Evolutionary conservation across 2,797 vertebrate species (phyloP).

Genomic region (Darevskia nairensis): DNA sequence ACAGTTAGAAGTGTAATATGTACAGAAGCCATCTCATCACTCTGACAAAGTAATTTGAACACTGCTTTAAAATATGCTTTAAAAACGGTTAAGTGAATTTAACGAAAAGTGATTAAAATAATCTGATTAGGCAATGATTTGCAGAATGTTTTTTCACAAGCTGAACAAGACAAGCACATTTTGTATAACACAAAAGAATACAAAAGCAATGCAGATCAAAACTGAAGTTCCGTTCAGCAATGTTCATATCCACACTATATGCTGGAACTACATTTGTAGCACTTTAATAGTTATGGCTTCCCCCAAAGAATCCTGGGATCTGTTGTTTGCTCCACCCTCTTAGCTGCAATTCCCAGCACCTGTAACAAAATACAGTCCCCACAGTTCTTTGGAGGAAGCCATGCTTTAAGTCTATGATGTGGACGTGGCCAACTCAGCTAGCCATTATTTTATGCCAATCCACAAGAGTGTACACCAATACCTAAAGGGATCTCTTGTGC

Average conservation of each 20-base stretch:
- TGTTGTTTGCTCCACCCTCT: too few species aligned
- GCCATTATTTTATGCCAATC: neutral
- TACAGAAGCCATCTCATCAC: neutral
- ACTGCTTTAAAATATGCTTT: neutral
- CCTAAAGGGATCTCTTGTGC: neutral
- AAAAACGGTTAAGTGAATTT: neutral
- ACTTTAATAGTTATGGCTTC: too few species aligned
- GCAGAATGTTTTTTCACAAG: fast-evolving
- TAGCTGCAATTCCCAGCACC: too few species aligned
- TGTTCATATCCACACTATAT: neutral
- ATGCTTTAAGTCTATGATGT: too few species aligned
- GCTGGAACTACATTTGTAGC: too few species aligned
- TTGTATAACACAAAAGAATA: neutral
- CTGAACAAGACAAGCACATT: neutral
- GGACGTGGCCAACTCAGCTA: constrained; percentile 6
- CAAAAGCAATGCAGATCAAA: constrained; percentile 7
- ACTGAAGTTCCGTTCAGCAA: neutral
- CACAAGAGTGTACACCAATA: neutral
- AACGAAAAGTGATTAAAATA: neutral
- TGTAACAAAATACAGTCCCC: too few species aligned
- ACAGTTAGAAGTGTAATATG: neutral
- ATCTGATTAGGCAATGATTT: neutral
- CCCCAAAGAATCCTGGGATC: too few species aligned
- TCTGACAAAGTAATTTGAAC: neutral
- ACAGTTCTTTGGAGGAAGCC: too few species aligned